phyloP scores from a whole-genome alignment of 2,888 invertebrate genomes.

The Cynaeus angustus region DNA sequence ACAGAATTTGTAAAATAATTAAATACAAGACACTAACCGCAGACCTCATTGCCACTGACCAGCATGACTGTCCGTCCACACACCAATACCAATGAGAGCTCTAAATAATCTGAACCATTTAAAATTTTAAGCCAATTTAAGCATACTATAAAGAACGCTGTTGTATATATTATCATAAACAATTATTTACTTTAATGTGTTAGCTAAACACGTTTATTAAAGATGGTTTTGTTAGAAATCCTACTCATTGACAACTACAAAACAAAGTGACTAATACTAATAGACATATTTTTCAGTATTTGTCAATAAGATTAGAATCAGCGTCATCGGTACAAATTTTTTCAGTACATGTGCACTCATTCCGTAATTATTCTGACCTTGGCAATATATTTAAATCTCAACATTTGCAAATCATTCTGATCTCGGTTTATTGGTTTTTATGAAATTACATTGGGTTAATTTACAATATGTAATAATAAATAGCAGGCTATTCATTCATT shows the following conservation, averaged over 20 bases:
- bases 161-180: conserved; percentile 42
- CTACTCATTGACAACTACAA: not conserved
- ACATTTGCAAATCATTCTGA: conserved; percentile 21
- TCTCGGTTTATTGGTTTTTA: conserved; percentile 40
- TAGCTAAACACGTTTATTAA: conserved; percentile 13
- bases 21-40: conserved; percentile 52
- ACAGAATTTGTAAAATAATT: conserved; percentile 57
- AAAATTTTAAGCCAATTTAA: conserved; percentile 44
- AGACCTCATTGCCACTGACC: conserved; percentile 32
- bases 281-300: conserved; percentile 7
- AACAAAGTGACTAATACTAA: conserved; percentile 17
- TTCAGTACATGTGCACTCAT: conserved; percentile 37
- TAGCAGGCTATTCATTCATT: conserved; percentile 49
- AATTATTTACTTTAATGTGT: conserved; percentile 44
- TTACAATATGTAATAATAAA: conserved; percentile 4
- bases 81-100: conserved; percentile 33
- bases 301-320: conserved; percentile 36
- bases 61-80: conserved; percentile 33
- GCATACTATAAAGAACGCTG: conserved; percentile 34
- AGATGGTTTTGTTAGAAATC: conserved; percentile 3
- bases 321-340: conserved; percentile 4
- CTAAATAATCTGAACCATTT: conserved; percentile 42
- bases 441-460: conserved; percentile 27
- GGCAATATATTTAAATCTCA: conserved; percentile 26
- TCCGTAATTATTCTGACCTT: conserved; percentile 42